Percentiles rank a stretch among this genome's conserved stretches.
phyloP scores from a whole-genome alignment of 2,888 invertebrate genomes.

The Aporophyla lueneburgensis region DNA sequence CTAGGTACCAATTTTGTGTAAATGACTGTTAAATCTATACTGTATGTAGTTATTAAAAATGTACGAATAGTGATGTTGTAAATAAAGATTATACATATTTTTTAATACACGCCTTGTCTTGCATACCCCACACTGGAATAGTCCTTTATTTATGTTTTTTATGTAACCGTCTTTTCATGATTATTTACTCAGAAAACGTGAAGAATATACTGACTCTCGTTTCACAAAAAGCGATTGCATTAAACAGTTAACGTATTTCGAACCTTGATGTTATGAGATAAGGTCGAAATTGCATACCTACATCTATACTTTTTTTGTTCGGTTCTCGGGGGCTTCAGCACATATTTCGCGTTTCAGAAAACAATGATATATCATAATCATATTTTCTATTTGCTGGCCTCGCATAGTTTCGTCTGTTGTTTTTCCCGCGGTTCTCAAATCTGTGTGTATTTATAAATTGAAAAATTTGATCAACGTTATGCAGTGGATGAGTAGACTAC shows the following conservation, averaged over 20 bases:
- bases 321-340: slow-evolving; percentile 20
- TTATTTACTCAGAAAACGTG: slow-evolving; percentile 30
- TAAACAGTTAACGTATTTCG: slow-evolving; percentile 14
- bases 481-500: background rate
- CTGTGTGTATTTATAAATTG: slow-evolving; percentile 38
- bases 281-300: slow-evolving; percentile 31
- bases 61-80: slow-evolving; percentile 58
- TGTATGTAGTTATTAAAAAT: slow-evolving; percentile 50
- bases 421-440: slow-evolving; percentile 37
- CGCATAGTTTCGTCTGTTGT: slow-evolving; percentile 32
- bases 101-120: slow-evolving; percentile 50
- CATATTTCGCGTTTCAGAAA: slow-evolving; percentile 58
- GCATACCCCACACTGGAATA: slow-evolving; percentile 22
- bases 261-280: slow-evolving; percentile 29
- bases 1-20: slow-evolving; percentile 48
- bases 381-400: slow-evolving; percentile 52
- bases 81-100: slow-evolving; percentile 70
- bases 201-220: slow-evolving; percentile 7
- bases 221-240: slow-evolving; percentile 11
- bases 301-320: background rate
- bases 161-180: background rate
- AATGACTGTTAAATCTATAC: slow-evolving; percentile 53
- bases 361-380: slow-evolving; percentile 62
- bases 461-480: slow-evolving; percentile 19
- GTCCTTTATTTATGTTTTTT: slow-evolving; percentile 1